Conservation (phyloP, 2,797 vertebrate species). For the Halcyon leucocephala region DNA sequence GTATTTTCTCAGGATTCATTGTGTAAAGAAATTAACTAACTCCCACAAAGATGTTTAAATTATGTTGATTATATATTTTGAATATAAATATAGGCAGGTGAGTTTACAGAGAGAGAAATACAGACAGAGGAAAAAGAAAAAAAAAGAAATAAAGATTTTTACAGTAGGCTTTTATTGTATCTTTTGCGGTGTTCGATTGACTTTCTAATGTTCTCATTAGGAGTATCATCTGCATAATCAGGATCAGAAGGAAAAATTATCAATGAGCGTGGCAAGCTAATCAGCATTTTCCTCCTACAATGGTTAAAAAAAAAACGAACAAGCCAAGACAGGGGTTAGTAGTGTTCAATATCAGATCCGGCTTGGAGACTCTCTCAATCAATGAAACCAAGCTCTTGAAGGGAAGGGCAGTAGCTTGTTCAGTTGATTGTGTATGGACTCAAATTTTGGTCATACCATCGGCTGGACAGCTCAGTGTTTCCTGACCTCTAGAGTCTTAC, state of each 20-base stretch:
- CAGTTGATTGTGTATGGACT: background rate
- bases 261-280: background rate
- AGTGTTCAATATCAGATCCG: background rate
- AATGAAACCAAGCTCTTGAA: background rate
- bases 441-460: background rate
- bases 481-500: background rate
- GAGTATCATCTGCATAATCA: background rate
- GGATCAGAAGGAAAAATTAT: background rate
- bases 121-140: background rate
- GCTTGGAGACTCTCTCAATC: background rate
- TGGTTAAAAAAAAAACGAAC: background rate
- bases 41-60: background rate
- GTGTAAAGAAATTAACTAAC: background rate
- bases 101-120: background rate
- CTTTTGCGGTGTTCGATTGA: background rate
- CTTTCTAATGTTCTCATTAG: background rate
- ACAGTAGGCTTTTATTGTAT: background rate
- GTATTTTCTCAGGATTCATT: background rate
- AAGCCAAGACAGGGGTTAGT: background rate
- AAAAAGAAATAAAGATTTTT: background rate
- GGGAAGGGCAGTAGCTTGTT: background rate
- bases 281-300: background rate
- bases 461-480: background rate
- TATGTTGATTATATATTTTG: background rate
- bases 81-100: background rate